A percentile compares a stretch with the other conserved stretches of the same genome.
Evolutionary conservation across 2,113 vertebrate genomes (phyloP).

Genomic region (Pedionomus torquatus): DNA sequence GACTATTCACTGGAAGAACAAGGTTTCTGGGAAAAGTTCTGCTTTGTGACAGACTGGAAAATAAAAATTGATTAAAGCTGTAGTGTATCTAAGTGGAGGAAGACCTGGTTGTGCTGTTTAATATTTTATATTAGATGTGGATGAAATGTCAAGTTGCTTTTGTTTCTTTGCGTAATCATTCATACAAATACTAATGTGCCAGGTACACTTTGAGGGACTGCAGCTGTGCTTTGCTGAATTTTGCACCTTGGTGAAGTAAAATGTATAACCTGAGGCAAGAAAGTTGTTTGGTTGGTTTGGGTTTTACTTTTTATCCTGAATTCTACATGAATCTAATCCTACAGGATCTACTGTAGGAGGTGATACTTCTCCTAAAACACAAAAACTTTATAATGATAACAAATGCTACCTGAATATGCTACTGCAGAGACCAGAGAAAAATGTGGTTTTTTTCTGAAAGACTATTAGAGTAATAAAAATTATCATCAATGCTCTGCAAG

Average conservation of each 20-base stretch:
- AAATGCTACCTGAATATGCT: background rate
- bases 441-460: background rate
- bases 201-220: background rate
- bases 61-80: background rate
- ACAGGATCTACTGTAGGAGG: background rate
- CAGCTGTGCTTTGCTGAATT: background rate
- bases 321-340: background rate
- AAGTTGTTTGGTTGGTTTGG: background rate
- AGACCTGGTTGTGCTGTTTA: background rate
- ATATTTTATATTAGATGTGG: background rate
- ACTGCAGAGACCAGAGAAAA: background rate
- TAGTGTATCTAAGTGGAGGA: background rate
- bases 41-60: background rate
- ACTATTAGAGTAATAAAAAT: background rate
- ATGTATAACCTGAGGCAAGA: background rate
- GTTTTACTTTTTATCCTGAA: background rate
- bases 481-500: background rate
- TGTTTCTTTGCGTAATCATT: background rate
- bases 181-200: background rate
- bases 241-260: background rate
- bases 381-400: background rate
- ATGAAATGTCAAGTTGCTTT: background rate
- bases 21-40: background rate
- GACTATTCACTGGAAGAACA: background rate
- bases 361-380: background rate